Base-by-base conservation (phyloP, 2,797 vertebrate species). In the Poeciliopsis turneri region DNA sequence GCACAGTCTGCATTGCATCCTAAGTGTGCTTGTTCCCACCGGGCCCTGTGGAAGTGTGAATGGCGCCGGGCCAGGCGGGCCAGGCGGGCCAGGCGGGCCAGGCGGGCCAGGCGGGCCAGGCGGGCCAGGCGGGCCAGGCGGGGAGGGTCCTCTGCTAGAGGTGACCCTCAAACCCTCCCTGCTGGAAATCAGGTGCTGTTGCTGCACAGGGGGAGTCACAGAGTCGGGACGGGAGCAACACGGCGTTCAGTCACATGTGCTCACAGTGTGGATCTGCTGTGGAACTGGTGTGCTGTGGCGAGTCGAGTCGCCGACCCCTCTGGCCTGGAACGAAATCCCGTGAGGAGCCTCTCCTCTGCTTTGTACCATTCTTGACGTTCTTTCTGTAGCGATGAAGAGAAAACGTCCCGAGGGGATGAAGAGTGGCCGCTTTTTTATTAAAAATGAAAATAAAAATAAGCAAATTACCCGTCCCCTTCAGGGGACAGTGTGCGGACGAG, bases 11-110 rank as follows among this genome's bases (percentile, higher is more conserved):
- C 88, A 81, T 83, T 36, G 57, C 86, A 78, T 87, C 87, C 77
- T 79, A 80, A 88, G 86, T 87, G 87, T 89, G 91, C 78, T 90
- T 55, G 59, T 84, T 87, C 89, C 90, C 82, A 43, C 88, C 80
- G 85, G 87, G 88, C 45, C 68, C 78, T 80, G 83, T 82, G 84
- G 81, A 72, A 90, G 82, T 84, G 88, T 86, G 84, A 77, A 70
- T 91, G 90, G 90, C 88, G 0, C 57, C 4, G 2, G 16, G 89
- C 91, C 89, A 90, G 78, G 7, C 15, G 45, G 61, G 33, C 33
- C 33, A 36, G 33, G 33, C 4, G 2, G 16, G 88, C 91, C 89
- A 90, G 78, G 7, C 15, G 45, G 61, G 53, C 51, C 51, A 9
- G 49, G 49, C 46, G 46, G 46, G 16, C 33, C 33, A 36, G 30